A percentile compares a stretch with the other conserved stretches of the same genome.
phyloP scores from a whole-genome alignment of 2,888 invertebrate genomes.

The Drosophila koepferae region DNA sequence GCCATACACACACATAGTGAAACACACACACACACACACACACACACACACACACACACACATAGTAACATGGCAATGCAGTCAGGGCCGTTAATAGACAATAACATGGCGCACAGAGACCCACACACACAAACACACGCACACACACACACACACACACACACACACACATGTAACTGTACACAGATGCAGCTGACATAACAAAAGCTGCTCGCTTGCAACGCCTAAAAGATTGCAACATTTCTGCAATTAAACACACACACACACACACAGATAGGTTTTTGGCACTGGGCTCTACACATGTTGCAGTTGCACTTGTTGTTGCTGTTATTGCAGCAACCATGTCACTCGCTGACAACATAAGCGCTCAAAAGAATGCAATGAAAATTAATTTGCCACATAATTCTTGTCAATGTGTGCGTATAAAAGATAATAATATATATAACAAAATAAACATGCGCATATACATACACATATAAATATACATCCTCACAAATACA shows the following conservation, averaged over 20 bases:
- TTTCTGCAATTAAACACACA: slow-evolving; percentile 73
- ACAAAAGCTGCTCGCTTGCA: slow-evolving; percentile 59
- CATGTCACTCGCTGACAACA: slow-evolving; percentile 70
- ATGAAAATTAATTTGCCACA: slow-evolving; percentile 69
- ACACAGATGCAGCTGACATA: slow-evolving; percentile 60
- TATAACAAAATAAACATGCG: not conserved
- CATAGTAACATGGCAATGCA: slow-evolving; percentile 35
- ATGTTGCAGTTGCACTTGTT: slow-evolving; percentile 37
- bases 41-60: slow-evolving; percentile 39
- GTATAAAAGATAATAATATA: slow-evolving; percentile 25
- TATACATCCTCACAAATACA: too few species aligned
- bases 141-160: not conserved
- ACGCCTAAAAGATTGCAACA: slow-evolving; percentile 77
- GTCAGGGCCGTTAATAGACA: slow-evolving; percentile 71
- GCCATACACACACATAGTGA: slow-evolving; percentile 49
- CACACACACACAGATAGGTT: slow-evolving; percentile 27
- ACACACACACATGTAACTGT: slow-evolving; percentile 15
- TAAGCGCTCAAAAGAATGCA: slow-evolving; percentile 58
- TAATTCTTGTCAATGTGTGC: slow-evolving; percentile 43
- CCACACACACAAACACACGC: slow-evolving; percentile 14
- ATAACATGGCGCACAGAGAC: slow-evolving; percentile 64
- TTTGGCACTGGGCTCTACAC: slow-evolving; percentile 40
- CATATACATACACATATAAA: slow-evolving; percentile 27
- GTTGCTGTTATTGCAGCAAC: slow-evolving; percentile 44
- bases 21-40: slow-evolving; percentile 41